Evolutionary conservation across 2,888 invertebrate genomes (phyloP).

Genomic region (Caenorhabditis sp.): DNA sequence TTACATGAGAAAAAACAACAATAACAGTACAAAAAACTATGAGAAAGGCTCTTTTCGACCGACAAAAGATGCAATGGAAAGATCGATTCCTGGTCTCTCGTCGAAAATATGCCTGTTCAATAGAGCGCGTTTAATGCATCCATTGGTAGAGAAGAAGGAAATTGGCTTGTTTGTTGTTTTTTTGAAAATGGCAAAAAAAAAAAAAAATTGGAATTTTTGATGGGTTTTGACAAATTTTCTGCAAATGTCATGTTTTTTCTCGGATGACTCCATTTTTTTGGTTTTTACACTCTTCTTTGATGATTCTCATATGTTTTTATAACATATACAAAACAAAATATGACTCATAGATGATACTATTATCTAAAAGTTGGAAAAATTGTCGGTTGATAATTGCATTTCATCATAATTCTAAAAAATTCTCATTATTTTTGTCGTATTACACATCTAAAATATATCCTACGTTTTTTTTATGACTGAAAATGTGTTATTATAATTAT

Average conservation of each 20-base stretch:
- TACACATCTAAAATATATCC: no score
- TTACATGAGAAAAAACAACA: background rate
- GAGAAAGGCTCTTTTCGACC: constrained; percentile 29
- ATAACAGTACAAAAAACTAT: constrained; percentile 15
- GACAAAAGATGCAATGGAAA: constrained; percentile 18
- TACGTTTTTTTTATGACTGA: no score
- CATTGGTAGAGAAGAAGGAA: background rate
- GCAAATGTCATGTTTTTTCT: background rate
- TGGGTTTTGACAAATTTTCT: background rate
- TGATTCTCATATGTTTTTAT: no score
- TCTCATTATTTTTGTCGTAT: no score
- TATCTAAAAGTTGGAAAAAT: no score
- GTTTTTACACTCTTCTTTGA: background rate
- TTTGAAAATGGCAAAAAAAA: background rate
- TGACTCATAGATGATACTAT: no score
- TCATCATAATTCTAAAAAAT: no score
- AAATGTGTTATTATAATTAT: no score
- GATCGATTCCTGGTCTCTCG: constrained; percentile 51
- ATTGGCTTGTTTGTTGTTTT: background rate
- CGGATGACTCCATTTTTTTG: background rate
- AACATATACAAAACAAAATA: no score
- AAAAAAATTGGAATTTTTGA: background rate
- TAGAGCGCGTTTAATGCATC: constrained; percentile 10
- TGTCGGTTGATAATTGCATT: no score
- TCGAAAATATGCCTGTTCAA: constrained; percentile 6